Evolutionary conservation across 2,888 invertebrate genomes (phyloP), one percentile per base, ranked within the genome.

Genomic region (Dione vanillae): DNA sequence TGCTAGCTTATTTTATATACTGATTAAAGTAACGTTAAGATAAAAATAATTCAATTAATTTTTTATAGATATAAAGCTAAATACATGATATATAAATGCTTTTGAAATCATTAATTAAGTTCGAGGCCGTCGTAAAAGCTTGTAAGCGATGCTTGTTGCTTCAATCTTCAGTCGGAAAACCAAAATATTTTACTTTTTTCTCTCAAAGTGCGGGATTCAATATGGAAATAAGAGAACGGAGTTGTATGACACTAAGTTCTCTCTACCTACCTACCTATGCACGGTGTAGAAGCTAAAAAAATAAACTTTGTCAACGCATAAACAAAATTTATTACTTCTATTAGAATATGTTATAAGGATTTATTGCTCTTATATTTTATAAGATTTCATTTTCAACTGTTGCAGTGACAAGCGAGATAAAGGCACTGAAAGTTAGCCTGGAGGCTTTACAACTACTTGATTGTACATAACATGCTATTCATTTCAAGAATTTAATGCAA

Each of bases 361-460:
- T 65, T 40, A 40, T 41, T 52, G 27, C 54, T 27, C 35, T 2
- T 14, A 14, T 45, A 3, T 45, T 6, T 52, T 41, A 41, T 40
- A 10, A 27, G n/a, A 61, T 27, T 62, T 49, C 43, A 52, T 61
- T 62, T 61, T 20, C 37, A 67, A 58, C 43, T 49, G 16, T 27
- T 27, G 41, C 67, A 51, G 43, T 62, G 61, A 68, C 67, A 68
- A 52, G 67, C 10, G 16, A n/a, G 35, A 52, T 61, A 52, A 37
- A 47, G 20, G 61, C 45, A 52, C 41, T 37, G 52, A 52, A 62
- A 49, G 35, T 61, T 19, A 47, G 54, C 61, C 68, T 35, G 45
- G 52, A 35, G 68, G 52, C 54, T 19, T 58, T 58, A 62, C 20
- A 69, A 67, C 70, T 66, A 69, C 61, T 73, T 69, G 2, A n/a